Conservation (phyloP, 2,113 vertebrate genomes). For the Nansenia antarctica region DNA sequence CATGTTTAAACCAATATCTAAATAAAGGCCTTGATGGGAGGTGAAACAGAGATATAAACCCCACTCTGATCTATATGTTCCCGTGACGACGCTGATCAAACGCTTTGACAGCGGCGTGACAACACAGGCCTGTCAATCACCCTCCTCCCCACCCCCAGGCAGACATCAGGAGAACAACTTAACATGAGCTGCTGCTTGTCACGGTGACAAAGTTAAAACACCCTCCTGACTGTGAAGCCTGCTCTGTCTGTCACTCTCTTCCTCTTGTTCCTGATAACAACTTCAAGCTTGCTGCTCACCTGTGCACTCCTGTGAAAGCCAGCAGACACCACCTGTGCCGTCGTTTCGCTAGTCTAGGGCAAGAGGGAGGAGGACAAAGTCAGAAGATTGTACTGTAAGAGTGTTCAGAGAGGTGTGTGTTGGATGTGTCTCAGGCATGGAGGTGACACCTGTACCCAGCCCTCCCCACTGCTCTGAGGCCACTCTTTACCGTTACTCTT, state of each 20-base stretch:
- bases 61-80: not conserved
- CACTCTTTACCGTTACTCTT: not conserved
- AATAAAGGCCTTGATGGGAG: not conserved
- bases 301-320: no score
- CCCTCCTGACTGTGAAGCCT: not conserved
- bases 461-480: no score
- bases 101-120: not conserved
- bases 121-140: not conserved
- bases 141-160: not conserved
- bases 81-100: constrained; percentile 1
- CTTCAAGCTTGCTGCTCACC: no score
- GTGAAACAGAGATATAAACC: not conserved
- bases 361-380: no score
- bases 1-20: not conserved
- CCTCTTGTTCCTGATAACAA: no score
- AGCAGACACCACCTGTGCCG: no score
- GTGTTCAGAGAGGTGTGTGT: no score
- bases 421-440: no score
- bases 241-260: not conserved
- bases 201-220: not conserved
- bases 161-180: not conserved
- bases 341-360: no score
- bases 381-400: no score
- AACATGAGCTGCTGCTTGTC: not conserved
- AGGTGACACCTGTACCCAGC: no score